Percentiles rank a stretch among this genome's conserved stretches.
Conservation (phyloP, 2,113 vertebrate genomes). For the Xiphophorus maculatus region DNA sequence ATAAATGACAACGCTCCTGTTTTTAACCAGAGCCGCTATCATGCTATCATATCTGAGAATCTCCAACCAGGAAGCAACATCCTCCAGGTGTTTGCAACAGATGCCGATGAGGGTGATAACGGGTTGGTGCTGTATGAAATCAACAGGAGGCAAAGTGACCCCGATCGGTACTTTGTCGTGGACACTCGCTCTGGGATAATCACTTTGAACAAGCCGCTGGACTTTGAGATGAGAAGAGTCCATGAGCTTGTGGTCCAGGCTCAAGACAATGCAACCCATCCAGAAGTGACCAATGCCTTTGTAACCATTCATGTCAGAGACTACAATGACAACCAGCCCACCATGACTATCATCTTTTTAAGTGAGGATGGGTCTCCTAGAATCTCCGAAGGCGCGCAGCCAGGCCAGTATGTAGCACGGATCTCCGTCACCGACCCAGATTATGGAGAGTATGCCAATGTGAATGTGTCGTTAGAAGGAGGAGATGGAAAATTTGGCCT, state of each 20-base stretch:
- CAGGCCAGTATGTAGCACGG: slow-evolving; percentile 94
- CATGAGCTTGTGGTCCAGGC: slow-evolving; percentile 97
- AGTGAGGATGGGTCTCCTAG: slow-evolving; percentile 95
- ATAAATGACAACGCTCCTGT: slow-evolving; percentile 95
- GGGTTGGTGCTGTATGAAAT: slow-evolving; percentile 95
- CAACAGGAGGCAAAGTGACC: slow-evolving; percentile 94
- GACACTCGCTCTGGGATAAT: slow-evolving; percentile 89
- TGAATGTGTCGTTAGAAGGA: slow-evolving; percentile 95
- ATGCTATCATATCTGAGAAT: slow-evolving; percentile 93
- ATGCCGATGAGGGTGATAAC: slow-evolving; percentile 91
- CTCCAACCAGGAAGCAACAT: slow-evolving; percentile 91
- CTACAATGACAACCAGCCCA: slow-evolving; percentile 98
- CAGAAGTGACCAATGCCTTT: slow-evolving; percentile 94
- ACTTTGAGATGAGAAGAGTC: slow-evolving; percentile 92
- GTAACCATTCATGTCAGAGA: slow-evolving; percentile 96
- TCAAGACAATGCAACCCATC: slow-evolving; percentile 90
- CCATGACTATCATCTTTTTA: slow-evolving; percentile 98
- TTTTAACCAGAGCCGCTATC: slow-evolving; percentile 98
- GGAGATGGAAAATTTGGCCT: slow-evolving; percentile 97
- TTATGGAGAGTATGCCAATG: slow-evolving; percentile 95
- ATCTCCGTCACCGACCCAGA: slow-evolving; percentile 98
- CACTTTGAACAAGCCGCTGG: slow-evolving; percentile 90
- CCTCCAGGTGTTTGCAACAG: slow-evolving; percentile 93
- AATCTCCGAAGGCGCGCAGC: slow-evolving; percentile 94
- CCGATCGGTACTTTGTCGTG: slow-evolving; percentile 90